phyloP scores from a whole-genome alignment of 64 coral and sea anemone genomes.

The Porites australiensis region DNA sequence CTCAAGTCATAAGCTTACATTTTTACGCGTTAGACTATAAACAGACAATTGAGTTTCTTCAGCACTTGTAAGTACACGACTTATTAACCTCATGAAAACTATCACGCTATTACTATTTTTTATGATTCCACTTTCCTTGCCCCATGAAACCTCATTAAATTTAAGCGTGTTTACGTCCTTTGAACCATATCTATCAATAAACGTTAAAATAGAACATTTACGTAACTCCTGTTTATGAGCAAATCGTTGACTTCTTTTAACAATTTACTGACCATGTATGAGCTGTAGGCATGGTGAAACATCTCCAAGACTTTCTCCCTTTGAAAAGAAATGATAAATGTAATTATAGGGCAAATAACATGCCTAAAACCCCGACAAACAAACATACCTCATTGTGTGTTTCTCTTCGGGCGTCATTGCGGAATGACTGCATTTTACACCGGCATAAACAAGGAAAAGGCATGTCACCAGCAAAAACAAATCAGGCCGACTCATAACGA shows the following conservation, averaged over 20 bases:
- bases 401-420: slow-evolving; percentile 71
- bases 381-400: slow-evolving; percentile 46
- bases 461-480: slow-evolving; percentile 46
- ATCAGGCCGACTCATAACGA: slow-evolving; percentile 49
- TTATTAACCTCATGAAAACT: neutral
- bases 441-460: slow-evolving; percentile 37
- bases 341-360: neutral
- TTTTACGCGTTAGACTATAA: neutral
- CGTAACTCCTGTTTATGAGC: neutral
- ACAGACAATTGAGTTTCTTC: neutral
- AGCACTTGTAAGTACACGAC: neutral
- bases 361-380: neutral
- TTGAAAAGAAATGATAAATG: neutral
- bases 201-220: neutral
- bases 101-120: neutral
- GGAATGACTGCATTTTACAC: slow-evolving; percentile 58
- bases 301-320: slow-evolving; percentile 96
- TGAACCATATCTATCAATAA: neutral
- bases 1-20: neutral
- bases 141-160: too few species aligned
- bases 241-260: neutral
- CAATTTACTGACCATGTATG: slow-evolving; percentile 93
- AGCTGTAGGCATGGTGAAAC: slow-evolving; percentile 98
- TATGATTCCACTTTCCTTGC: too few species aligned
- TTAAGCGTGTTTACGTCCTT: too few species aligned